phyloP scores from a whole-genome alignment of 1,140 invertebrate genomes.

The Drosophila auraria region DNA sequence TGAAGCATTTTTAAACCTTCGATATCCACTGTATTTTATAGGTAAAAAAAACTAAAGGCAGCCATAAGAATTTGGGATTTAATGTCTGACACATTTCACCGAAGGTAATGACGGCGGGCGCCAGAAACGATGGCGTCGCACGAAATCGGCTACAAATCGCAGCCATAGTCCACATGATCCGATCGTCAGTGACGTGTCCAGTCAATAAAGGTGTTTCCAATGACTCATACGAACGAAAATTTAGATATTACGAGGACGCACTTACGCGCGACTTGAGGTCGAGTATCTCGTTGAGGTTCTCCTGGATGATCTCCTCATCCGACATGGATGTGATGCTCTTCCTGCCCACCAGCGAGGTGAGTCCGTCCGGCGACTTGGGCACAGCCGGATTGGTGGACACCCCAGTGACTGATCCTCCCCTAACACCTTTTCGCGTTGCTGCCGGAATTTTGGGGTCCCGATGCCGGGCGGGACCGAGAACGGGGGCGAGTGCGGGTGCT shows the following conservation, averaged over 20 bases:
- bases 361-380: slow-evolving; percentile 46
- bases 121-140: slow-evolving; percentile 59
- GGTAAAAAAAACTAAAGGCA: slow-evolving; percentile 8
- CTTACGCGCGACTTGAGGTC: slow-evolving; percentile 73
- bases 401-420: neutral
- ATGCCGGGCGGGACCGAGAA: neutral
- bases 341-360: slow-evolving; percentile 35
- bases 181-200: slow-evolving; percentile 22
- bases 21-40: slow-evolving; percentile 19
- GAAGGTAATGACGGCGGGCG: slow-evolving; percentile 38
- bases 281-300: slow-evolving; percentile 71
- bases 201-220: slow-evolving; percentile 32
- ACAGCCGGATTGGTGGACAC: slow-evolving; percentile 11
- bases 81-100: slow-evolving; percentile 35
- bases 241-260: neutral
- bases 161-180: slow-evolving; percentile 6
- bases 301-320: slow-evolving; percentile 74
- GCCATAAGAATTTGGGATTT: slow-evolving; percentile 19
- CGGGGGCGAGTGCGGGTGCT: neutral
- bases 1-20: neutral
- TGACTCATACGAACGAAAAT: slow-evolving; percentile 15
- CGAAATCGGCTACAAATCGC: slow-evolving; percentile 23
- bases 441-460: slow-evolving; percentile 13
- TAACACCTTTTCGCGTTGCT: neutral
- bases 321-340: slow-evolving; percentile 71